These are phyloP conservation scores for Oryzias melastigma DNA, from an alignment of 2,113 vertebrate species.

Conservation along the genomic window DNA sequence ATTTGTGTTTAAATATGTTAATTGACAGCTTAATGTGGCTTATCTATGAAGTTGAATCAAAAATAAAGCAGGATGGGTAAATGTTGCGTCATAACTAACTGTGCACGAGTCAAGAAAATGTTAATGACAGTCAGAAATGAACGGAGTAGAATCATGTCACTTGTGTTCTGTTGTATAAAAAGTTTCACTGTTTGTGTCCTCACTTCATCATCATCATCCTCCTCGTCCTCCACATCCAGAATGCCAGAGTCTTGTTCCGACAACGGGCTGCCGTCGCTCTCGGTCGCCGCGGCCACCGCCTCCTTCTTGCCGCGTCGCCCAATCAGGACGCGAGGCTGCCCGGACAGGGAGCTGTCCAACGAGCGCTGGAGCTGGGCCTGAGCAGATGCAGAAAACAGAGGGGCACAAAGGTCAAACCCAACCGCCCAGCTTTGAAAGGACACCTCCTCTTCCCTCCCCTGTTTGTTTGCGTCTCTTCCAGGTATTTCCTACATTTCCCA, in stretches of 20 bases:
- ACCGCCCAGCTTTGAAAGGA: neutral
- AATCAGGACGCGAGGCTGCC: constrained; percentile 78
- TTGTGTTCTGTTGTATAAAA: neutral
- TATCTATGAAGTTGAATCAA: too few species aligned
- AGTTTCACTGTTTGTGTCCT: constrained; percentile 13
- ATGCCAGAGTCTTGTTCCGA: constrained; percentile 92
- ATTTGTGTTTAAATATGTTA: too few species aligned
- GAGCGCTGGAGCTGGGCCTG: constrained; percentile 92
- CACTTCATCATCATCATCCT: constrained; percentile 86
- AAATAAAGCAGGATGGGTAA: too few species aligned
- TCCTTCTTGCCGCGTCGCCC: constrained; percentile 82
- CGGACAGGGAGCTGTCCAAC: constrained; percentile 83
- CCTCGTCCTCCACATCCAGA: constrained; percentile 92
- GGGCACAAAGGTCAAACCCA: neutral
- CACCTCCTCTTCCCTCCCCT: neutral
- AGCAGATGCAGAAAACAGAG: constrained; percentile 7
- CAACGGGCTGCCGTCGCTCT: constrained; percentile 81
- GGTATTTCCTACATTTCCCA: constrained; percentile 41
- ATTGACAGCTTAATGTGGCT: too few species aligned
- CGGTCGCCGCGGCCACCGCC: constrained; percentile 46
- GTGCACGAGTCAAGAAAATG: too few species aligned
- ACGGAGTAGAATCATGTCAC: too few species aligned
- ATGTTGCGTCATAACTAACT: too few species aligned
- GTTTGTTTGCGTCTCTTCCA: constrained; percentile 15
- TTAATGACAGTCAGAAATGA: too few species aligned